Evolutionary conservation across 2,888 invertebrate genomes (phyloP).

Genomic region (Xanthorhoe spadicearia): DNA sequence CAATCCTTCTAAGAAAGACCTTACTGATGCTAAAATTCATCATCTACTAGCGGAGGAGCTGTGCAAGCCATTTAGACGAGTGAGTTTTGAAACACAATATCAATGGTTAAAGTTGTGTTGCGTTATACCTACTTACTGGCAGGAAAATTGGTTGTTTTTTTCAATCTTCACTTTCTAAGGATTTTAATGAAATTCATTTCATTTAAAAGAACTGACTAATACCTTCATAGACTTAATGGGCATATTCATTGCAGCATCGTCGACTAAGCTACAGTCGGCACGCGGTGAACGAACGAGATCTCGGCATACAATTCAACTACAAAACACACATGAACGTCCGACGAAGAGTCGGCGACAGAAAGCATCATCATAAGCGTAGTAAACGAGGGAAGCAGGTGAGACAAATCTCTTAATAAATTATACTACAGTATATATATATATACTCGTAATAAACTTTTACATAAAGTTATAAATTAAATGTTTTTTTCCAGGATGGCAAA

Average conservation of each 20-base stretch:
- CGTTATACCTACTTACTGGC: too few relatives aligned
- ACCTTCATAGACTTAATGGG: slow-evolving; percentile 17
- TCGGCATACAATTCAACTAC: slow-evolving; percentile 94
- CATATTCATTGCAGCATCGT: slow-evolving; percentile 87
- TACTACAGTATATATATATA: too few relatives aligned
- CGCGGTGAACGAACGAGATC: slow-evolving; percentile 94
- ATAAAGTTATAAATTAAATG: slow-evolving; percentile 21
- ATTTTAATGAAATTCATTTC: too few relatives aligned
- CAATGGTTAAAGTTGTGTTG: slow-evolving; percentile 13
- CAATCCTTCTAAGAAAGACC: slow-evolving; percentile 95
- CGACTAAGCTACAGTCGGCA: slow-evolving; percentile 95
- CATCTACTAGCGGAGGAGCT: slow-evolving; percentile 95
- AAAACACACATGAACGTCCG: slow-evolving; percentile 96
- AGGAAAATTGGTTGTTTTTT: too few relatives aligned
- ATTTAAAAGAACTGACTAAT: not conserved
- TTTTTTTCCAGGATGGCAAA: slow-evolving; percentile 89
- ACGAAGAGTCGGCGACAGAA: slow-evolving; percentile 93
- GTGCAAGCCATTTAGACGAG: slow-evolving; percentile 94
- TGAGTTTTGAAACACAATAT: slow-evolving; percentile 73
- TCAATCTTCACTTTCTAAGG: too few relatives aligned
- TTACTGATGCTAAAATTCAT: slow-evolving; percentile 97
- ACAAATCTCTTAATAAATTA: not conserved
- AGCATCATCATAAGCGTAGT: slow-evolving; percentile 93
- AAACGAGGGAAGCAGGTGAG: slow-evolving; percentile 92
- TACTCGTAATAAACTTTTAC: not conserved